Base-by-base conservation (phyloP, 2,797 vertebrate species). In the Botia almorhae region DNA sequence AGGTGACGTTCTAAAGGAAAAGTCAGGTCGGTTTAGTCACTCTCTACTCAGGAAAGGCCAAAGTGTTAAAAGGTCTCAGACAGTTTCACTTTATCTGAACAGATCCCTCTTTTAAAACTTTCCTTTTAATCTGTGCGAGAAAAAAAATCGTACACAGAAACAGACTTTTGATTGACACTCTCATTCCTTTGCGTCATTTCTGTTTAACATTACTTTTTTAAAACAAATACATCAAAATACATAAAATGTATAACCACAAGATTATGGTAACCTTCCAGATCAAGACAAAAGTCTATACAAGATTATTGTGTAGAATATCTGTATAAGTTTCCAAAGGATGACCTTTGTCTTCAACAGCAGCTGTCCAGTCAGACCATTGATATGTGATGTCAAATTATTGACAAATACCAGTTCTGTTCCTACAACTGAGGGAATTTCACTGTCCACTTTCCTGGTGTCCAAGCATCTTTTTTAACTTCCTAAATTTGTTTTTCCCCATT, bases 401-500 rank as follows among this genome's bases (percentile, higher is more conserved):
- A 70, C 26, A 17, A 7, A 36, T 23, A 10, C 16, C 17, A 23
- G 26, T 70, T n/a, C 33, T 33, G 75, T 33, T 13, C 33, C 23
- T 14, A 65, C n/a, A 26, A 1, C 13, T 39, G 7, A 65, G 16
- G 12, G 21, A 26, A 70, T 53, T 39, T 86, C 78, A 89, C 23
- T 85, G 23, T 33, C 1, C 74, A 48, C 48, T n/a, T 0, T 87
- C 58, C 26, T 83, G 55, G 46, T 90, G 87, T 69, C 78, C 26
- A 73, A 92, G 39, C 85, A 92, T 69, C 8, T 63, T 43, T 87
- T 90, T 93, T 87, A 93, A 71, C 81, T 93, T 91, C 36, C 58
- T 90, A 83, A 94, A 93, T 85, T 88, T 93, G 82, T 94, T 94
- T 84, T 93, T 94, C 58, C 92, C 93, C 21, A 93, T 88, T 86